Base-by-base conservation (phyloP, 2,888 invertebrate genomes). In the Orthonevra nobilis region DNA sequence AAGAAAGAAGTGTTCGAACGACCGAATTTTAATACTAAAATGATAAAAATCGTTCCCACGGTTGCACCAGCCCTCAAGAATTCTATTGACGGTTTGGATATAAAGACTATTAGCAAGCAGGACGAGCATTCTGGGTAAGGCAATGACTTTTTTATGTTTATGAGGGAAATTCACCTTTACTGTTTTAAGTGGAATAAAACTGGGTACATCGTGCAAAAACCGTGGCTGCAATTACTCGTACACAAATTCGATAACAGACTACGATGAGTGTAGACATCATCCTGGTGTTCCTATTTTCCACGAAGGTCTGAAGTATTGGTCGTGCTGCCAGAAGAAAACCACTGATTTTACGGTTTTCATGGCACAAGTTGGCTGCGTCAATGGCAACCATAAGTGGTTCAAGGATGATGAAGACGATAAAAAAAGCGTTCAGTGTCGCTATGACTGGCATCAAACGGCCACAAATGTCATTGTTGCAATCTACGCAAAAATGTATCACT, bases 231-330 rank as follows among this genome's bases (percentile, higher is more conserved):
- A 90, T 75, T 87, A 86, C 81, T 90, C 91, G 0, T 97, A 94
- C 85, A 91, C 92, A 82, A 94, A 94, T 6, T 90, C 92, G 1
- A 94, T 94, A 3, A 91, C 92, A 9, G 91, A 94, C 83, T 86
- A 90, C 2, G 90, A 90, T 12, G 87, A 90, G 50, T 98, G 98
- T 86, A 90, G 90, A 44, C 90, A 95, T 89, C 98, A 99, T 89
- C 93, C 96, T 0, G 98, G 98, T 0, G 91, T 91, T 32, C 97
- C 98, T 0, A 92, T 99, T 50, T 99, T 99, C 87, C 98, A 99
- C 84, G 98, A 99, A 90, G 98, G 98, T 0, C 90, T 98, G 86
- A 99, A 99, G 87, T 99, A 93, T 88, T 99, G 98, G 98, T 95
- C 97, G 0, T 99, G 99, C 86, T 99, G 99, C 86, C 93, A 95